These are phyloP conservation scores for Pseudorhiza aurosa DNA, from an alignment of 30 jellyfish, hydroid and myxozoan genomes.

Conservation along the genomic window DNA sequence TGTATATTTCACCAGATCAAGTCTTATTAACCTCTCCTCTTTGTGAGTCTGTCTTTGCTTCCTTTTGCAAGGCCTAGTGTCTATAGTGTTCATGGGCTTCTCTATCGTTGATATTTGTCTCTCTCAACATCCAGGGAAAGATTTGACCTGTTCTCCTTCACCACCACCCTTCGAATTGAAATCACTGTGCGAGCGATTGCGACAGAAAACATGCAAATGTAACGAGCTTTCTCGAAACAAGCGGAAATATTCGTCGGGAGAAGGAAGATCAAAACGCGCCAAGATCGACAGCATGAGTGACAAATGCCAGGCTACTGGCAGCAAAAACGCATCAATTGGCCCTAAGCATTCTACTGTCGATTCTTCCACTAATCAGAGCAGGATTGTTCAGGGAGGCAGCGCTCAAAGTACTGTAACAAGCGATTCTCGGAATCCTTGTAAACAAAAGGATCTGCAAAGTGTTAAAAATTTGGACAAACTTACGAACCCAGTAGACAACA, in stretches of 20 bases:
- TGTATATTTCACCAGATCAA: too few relatives aligned
- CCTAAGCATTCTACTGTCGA: not conserved
- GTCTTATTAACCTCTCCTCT: too few relatives aligned
- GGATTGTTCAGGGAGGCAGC: too few relatives aligned
- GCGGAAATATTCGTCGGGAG: constrained; percentile 38
- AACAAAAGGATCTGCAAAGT: constrained; percentile 5
- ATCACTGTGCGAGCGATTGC: constrained; percentile 69
- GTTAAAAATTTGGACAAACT: not conserved
- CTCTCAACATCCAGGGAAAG: constrained; percentile 90
- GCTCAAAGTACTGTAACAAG: not conserved
- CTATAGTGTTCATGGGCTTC: too few relatives aligned
- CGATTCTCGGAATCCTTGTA: not conserved
- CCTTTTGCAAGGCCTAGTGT: too few relatives aligned
- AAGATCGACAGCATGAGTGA: constrained; percentile 18
- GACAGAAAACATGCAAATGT: constrained; percentile 63
- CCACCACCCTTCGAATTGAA: constrained; percentile 44
- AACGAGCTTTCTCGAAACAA: constrained; percentile 27
- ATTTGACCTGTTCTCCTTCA: constrained; percentile 66
- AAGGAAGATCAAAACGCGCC: constrained; percentile 37
- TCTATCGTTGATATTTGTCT: too few relatives aligned
- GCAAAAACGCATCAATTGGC: not conserved
- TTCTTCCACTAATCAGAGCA: too few relatives aligned
- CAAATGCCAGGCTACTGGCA: not conserved
- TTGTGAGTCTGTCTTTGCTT: too few relatives aligned
- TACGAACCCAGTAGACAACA: not conserved